These are phyloP conservation scores for Etia nguti DNA, from an alignment of 2,113 vertebrate genomes.

Conservation along the genomic window DNA sequence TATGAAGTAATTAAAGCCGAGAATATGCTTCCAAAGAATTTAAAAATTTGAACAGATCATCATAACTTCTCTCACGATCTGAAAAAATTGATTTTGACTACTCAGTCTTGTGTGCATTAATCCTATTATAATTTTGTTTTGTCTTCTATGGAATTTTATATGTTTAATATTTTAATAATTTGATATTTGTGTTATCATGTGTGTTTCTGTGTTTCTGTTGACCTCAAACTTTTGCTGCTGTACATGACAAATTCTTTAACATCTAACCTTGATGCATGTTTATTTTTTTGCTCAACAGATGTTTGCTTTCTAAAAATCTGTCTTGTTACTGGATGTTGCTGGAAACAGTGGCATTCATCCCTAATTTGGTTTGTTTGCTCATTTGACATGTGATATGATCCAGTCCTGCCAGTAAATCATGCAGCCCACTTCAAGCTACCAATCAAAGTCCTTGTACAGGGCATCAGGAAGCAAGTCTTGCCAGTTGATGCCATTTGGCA, in stretches of 20 bases:
- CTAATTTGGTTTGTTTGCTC: neutral
- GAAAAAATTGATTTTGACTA: neutral
- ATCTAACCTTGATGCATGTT: neutral
- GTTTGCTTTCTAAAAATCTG: neutral
- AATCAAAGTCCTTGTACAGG: neutral
- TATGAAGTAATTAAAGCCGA: neutral
- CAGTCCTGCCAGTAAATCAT: neutral
- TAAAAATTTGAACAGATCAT: neutral
- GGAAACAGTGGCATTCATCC: neutral
- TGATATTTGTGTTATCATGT: neutral
- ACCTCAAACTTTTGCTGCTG: neutral
- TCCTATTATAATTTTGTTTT: neutral
- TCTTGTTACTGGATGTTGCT: neutral
- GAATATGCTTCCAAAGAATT: neutral
- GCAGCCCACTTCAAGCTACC: neutral
- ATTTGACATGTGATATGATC: neutral
- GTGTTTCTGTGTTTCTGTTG: neutral
- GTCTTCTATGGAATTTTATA: accelerated
- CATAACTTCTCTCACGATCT: neutral
- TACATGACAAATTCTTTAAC: neutral
- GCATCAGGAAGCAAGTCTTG: neutral
- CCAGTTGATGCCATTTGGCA: too few species aligned
- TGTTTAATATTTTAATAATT: neutral
- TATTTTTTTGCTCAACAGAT: neutral
- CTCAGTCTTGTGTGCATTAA: neutral